Conservation (phyloP, 2,797 vertebrate genomes). For the Micropoecilia bifurca region DNA sequence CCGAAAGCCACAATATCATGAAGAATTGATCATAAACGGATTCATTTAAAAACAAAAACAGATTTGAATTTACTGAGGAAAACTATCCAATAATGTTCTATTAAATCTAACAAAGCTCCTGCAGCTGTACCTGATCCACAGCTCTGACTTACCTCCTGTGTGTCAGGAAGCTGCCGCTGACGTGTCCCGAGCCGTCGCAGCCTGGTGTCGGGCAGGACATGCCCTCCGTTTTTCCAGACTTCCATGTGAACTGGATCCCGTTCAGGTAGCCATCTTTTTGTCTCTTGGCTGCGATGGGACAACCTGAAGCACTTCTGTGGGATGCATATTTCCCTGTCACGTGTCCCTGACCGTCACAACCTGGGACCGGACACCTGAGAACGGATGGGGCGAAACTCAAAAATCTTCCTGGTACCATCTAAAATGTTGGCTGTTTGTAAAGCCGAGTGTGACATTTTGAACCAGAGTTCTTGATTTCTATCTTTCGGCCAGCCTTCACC, state of each 20-base stretch:
- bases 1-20: neutral
- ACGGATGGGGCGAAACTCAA: neutral
- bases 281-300: constrained; percentile 95
- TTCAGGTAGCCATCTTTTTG: constrained; percentile 98
- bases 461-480: neutral
- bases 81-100: neutral
- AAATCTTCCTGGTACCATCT: neutral
- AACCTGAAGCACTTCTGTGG: constrained; percentile 96
- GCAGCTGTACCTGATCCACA: neutral
- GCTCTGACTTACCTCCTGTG: constrained; percentile 90
- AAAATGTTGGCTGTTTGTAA: neutral
- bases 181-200: constrained; percentile 96
- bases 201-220: constrained; percentile 98
- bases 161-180: constrained; percentile 99
- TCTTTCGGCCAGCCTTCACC: too few species aligned
- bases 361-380: constrained; percentile 94
- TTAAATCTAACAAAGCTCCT: neutral
- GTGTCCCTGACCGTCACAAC: constrained; percentile 97
- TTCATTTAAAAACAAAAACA: neutral
- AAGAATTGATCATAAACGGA: neutral
- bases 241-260: constrained; percentile 98
- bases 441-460: neutral
- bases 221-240: constrained; percentile 97
- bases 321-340: constrained; percentile 98
- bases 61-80: neutral